Evolutionary conservation across 2,113 vertebrate genomes (phyloP).

Genomic region (Plecturocebus donacophilus): DNA sequence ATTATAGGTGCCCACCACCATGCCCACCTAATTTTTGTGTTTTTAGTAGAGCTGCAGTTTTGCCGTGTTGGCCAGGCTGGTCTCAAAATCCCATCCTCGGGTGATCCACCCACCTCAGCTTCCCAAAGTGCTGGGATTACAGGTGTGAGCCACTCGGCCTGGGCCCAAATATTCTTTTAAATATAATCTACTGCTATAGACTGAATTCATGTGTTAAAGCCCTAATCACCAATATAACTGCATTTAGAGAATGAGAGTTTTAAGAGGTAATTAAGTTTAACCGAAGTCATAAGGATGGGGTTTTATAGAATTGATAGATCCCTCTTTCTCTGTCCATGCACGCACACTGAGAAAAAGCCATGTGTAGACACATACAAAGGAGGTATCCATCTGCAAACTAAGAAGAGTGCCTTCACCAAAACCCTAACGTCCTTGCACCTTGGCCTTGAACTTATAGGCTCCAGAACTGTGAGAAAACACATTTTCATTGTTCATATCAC

Average conservation of each 20-base stretch:
- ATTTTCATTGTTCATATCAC: neutral
- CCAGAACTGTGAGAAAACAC: neutral
- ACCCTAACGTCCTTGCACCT: rapidly evolving
- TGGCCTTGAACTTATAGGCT: too few relatives aligned
- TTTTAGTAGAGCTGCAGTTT: too few relatives aligned
- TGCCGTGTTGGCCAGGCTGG: too few relatives aligned
- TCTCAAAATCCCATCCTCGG: too few relatives aligned
- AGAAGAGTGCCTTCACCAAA: neutral
- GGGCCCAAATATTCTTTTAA: neutral
- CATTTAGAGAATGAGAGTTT: neutral
- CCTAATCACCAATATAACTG: neutral
- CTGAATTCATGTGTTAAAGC: neutral
- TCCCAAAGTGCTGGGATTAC: too few relatives aligned
- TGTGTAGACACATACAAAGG: rapidly evolving
- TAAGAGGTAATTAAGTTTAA: neutral
- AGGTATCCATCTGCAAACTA: neutral
- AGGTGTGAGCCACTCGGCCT: too few relatives aligned
- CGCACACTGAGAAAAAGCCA: neutral
- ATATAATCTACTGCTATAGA: neutral
- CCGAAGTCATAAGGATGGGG: neutral
- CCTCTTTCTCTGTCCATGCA: neutral
- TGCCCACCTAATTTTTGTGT: rapidly evolving
- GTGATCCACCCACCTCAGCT: too few relatives aligned
- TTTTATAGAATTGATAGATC: neutral
- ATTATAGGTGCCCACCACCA: too few relatives aligned